Evolutionary conservation across 2,797 vertebrate genomes (phyloP), one percentile per base, ranked within the genome.

Genomic region (Megalops cyprinoides): DNA sequence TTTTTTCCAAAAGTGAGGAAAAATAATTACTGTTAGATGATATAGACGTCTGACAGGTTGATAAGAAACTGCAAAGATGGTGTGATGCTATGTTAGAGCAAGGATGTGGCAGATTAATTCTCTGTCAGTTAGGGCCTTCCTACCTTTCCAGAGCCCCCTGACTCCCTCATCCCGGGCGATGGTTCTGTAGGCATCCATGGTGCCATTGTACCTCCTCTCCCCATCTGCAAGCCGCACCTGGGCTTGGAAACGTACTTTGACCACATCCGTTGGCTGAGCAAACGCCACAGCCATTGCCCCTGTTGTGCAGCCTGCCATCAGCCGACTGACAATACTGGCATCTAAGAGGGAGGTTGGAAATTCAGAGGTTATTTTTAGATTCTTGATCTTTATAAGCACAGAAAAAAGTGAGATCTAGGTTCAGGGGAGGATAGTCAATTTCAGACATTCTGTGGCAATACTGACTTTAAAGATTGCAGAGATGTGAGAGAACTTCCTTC

Each of bases 191-290:
- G 98, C 98, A 0, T 97, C 95, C 87, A 98, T 82, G 0, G 98
- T 98, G 82, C 98, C 83, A 0, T 89, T 97, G 89, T 99, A 99
- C 82, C 95, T 92, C 37, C 90, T 91, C 48, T 79, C 85, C 0
- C 93, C 85, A 0, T 94, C 92, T 0, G 89, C 67, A 28, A 90
- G 31, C 0, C 90, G 91, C 0, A 90, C 85, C 55, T 94, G 94
- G 2, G 98, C 98, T 88, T 99, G 98, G 87, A 99, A 98, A n/a
- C 97, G 94, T 20, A 99, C 96, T 89, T 99, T 99, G 20, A 99
- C 98, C 87, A 99, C 98, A 6, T 99, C 98, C 0, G 97, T 98
- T n/a, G 97, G 97, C 82, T 98, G 97, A 31, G 97, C 97, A 2
- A 96, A 95, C 0, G 93, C 89, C 65, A 99, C 98, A 0, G 97